Evolutionary conservation across 2,797 vertebrate genomes (phyloP), one percentile per base, ranked within the genome.

Genomic region (Eupleurogrammus muticus): DNA sequence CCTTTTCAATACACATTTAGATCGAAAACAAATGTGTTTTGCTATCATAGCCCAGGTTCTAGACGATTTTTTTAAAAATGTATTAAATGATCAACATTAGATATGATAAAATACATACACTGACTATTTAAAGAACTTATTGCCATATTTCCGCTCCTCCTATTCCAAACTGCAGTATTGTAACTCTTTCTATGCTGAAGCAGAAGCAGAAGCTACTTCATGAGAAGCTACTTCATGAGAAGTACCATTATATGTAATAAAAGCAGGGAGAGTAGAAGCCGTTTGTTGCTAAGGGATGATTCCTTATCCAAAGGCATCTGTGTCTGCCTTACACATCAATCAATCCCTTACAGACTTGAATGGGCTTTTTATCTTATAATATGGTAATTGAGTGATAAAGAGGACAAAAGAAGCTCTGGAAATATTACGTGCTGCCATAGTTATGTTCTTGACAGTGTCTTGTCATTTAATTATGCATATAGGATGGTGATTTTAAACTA

Each of bases 201-300:
- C 36, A 24, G 23, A 61, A 46, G 59, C 11, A 36, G 14, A 44
- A 44, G n/a, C n/a, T n/a, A n/a, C 9, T 83, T 89, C 86, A 87
- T 87, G n/a, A 36, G 14, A 44, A 44, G n/a, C n/a, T n/a, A n/a
- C 9, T 83, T 89, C 86, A 87, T 87, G n/a, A n/a, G n/a, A n/a
- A n/a, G n/a, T n/a, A n/a, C n/a, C n/a, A n/a, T n/a, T n/a, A n/a
- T n/a, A n/a, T n/a, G n/a, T n/a, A n/a, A n/a, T 85, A 60, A 81
- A 71, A 72, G 64, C 34, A 16, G 70, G 34, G 20, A 51, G 38
- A 32, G 24, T 36, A 53, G 46, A 38, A 70, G 38, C 72, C 59
- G 65, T 63, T 58, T 70, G 92, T 95, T 95, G 93, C 92, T 92
- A 89, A 91, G 94, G 85, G 76, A 93, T 52, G 1, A 63, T 13